Conservation (phyloP, 2,113 vertebrate species). For the Lathamus discolor region DNA sequence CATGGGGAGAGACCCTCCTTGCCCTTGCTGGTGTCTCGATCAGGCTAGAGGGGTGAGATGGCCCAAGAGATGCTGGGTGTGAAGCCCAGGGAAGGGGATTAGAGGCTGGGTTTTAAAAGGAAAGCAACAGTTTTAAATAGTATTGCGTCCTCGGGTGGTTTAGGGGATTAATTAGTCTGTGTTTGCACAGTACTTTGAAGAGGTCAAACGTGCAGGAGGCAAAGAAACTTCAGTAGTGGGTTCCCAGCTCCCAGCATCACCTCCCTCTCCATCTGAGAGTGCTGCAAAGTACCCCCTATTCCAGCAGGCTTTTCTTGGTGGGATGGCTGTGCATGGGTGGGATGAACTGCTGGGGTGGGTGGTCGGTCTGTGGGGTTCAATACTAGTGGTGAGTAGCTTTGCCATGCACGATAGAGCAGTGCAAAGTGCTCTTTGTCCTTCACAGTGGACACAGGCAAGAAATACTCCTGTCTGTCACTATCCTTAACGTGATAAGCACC, state of each 20-base stretch:
- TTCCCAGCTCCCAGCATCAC: not conserved
- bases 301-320: not conserved
- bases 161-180: conserved; percentile 33
- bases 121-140: conserved; percentile 57
- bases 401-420: rapidly evolving
- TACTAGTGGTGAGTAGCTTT: not conserved
- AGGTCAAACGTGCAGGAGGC: not conserved
- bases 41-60: not conserved
- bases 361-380: rapidly evolving
- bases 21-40: not conserved
- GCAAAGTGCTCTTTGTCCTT: not conserved
- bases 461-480: not conserved
- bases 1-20: not conserved
- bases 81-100: conserved; percentile 25
- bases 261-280: not conserved
- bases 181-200: conserved; percentile 34
- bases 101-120: conserved; percentile 50
- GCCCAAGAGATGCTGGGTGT: not conserved
- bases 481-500: not conserved
- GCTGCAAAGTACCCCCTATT: rapidly evolving
- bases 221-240: not conserved
- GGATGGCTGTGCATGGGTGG: not conserved
- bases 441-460: not conserved
- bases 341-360: not conserved
- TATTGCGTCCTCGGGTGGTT: conserved; percentile 39